Evolutionary conservation across 1,140 invertebrate genomes (phyloP), one percentile per base, ranked within the genome.

Genomic region (Zaprionus africanus): DNA sequence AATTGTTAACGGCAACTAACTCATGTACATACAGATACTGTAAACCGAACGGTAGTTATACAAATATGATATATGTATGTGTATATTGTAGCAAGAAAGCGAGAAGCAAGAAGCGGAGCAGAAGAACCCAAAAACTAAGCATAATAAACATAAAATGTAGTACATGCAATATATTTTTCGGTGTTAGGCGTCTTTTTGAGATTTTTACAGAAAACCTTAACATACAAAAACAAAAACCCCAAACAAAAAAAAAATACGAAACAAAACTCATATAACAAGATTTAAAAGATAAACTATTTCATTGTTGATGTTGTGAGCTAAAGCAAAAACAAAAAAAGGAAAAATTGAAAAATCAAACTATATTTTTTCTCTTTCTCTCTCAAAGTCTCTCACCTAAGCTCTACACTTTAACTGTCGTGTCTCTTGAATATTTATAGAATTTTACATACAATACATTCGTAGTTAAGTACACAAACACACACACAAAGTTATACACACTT

Each of bases 131-230:
- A 73, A 63, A 62, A 56, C 73, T 63, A 63, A 79, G 66, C 66
- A 86, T 76, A 82, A 84, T 70, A 68, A 63, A 86, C 75, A 70
- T 73, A 78, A 76, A 78, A 81, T 83, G 83, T 87, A 87, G 84
- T 83, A 87, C 81, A 87, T 87, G 85, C 84, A 87, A 88, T 88
- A 90, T 92, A 92, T 92, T 92, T 92, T 92, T 92, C 88, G 91
- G 91, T 92, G 91, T 92, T 92, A 92, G 91, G 81, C 86, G 91
- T 92, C 91, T 92, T 92, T 92, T 92, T 91, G 90, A 90, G 84
- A 91, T 91, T 91, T 92, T 92, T 90, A 91, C 83, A 81, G 75
- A 83, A 87, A 76, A 86, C 64, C 51, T 67, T 56, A 83, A 41
- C 49, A 73, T 69, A 80, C 54, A 41, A 57, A 63, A 59, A 53